A percentile compares a stretch with the other conserved stretches of the same genome.
These are phyloP conservation scores for Rugalucina vietnamica DNA, from an alignment of 2,888 invertebrate genomes.

Conservation along the genomic window DNA sequence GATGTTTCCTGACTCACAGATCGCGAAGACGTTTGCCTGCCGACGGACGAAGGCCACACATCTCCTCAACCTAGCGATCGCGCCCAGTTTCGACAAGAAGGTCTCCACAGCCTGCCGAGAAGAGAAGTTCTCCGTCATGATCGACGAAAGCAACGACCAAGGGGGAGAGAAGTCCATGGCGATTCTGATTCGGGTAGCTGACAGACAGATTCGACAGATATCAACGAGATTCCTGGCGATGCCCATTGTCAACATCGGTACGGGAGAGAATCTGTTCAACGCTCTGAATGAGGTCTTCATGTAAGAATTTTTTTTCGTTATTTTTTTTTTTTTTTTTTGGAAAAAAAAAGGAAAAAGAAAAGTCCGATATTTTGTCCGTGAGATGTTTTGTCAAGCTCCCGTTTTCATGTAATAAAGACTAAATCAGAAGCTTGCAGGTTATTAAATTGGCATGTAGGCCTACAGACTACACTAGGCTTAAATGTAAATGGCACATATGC, in stretches of 20 bases:
- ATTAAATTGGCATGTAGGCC: no score
- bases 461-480: no score
- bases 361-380: no score
- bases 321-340: neutral
- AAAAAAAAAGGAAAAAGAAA: no score
- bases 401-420: no score
- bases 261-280: neutral
- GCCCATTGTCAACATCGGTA: neutral
- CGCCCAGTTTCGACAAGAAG: no score
- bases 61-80: constrained; percentile 40
- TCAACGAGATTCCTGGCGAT: neutral
- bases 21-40: constrained; percentile 60
- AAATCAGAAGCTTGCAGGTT: no score
- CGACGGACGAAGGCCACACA: constrained; percentile 46
- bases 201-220: neutral
- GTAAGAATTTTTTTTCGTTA: neutral
- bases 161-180: neutral
- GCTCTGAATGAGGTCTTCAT: neutral
- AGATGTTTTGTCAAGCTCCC: no score
- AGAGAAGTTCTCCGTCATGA: neutral
- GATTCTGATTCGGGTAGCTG: neutral
- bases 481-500: no score
- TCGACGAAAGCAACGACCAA: neutral
- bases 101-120: neutral
- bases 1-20: constrained; percentile 62